A percentile compares a stretch with the other conserved stretches of the same genome.
Evolutionary conservation across 2,888 invertebrate species (phyloP).

Genomic region (Zygogramma bicolorata): DNA sequence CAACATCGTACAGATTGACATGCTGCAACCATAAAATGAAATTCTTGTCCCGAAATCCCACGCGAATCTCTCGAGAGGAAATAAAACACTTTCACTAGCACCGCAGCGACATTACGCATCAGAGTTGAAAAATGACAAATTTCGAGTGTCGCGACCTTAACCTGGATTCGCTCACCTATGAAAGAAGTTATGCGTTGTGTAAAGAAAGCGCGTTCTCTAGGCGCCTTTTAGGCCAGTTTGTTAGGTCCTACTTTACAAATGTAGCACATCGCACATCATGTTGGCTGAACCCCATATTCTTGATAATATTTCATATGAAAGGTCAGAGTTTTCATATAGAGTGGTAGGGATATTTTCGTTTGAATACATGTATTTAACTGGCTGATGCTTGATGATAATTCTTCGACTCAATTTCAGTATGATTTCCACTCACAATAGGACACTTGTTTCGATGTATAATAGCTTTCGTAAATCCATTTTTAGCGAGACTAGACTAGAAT

Average conservation of each 20-base stretch:
- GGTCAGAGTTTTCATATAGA: too few relatives aligned
- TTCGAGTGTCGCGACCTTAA: slow-evolving; percentile 9
- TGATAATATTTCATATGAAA: neutral
- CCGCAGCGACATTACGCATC: neutral
- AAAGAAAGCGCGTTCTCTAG: neutral
- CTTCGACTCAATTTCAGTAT: too few relatives aligned
- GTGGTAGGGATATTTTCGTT: too few relatives aligned
- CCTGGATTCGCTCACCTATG: neutral
- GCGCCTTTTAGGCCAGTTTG: neutral
- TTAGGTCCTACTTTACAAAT: neutral
- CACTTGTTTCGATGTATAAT: too few relatives aligned
- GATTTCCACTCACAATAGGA: too few relatives aligned
- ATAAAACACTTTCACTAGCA: slow-evolving; percentile 2
- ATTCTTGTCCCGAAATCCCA: neutral
- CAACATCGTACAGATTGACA: neutral
- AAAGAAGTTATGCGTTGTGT: neutral
- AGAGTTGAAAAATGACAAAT: neutral
- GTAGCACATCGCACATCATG: too few relatives aligned
- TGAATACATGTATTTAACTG: too few relatives aligned
- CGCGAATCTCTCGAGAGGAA: neutral
- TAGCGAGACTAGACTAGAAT: too few relatives aligned
- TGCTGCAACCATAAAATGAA: neutral
- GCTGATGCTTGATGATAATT: too few relatives aligned
- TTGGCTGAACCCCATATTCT: too few relatives aligned
- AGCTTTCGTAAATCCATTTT: too few relatives aligned